phyloP scores from a whole-genome alignment of 2,113 vertebrate genomes.

The rat (Rattus norvegicus) region DNA sequence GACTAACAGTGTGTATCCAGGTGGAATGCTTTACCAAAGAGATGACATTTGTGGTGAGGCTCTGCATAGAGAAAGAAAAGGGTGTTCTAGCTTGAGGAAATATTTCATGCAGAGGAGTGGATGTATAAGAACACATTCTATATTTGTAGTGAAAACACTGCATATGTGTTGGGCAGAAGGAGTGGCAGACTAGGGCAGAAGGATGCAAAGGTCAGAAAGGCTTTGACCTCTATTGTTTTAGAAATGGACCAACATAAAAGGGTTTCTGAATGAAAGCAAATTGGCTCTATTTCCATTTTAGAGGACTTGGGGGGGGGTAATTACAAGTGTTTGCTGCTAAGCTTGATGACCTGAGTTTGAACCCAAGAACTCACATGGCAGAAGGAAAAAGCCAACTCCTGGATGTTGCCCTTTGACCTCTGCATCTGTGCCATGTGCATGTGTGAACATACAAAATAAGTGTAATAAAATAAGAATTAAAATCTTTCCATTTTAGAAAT shows the following conservation, averaged over 20 bases:
- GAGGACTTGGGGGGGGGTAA: background rate
- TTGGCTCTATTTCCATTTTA: background rate
- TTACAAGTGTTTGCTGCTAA: background rate
- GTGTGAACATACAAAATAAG: background rate
- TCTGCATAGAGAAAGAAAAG: background rate
- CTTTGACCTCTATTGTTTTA: background rate
- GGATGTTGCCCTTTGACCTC: background rate
- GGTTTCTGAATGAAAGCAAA: slow-evolving; percentile 43
- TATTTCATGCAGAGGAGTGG: background rate
- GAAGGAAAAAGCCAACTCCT: no score
- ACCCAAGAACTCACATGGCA: background rate
- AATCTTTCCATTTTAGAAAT: slow-evolving; percentile 31
- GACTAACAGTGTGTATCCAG: slow-evolving; percentile 63
- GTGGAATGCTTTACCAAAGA: slow-evolving; percentile 55
- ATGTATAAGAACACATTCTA: background rate
- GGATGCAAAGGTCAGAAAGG: slow-evolving; percentile 19
- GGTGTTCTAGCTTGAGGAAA: slow-evolving; percentile 36
- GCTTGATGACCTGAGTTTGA: background rate
- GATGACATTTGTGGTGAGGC: slow-evolving; percentile 18
- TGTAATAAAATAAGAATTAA: background rate
- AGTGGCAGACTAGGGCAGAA: background rate
- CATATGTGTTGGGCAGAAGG: slow-evolving; percentile 19
- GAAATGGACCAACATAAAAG: slow-evolving; percentile 5
- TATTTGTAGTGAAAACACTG: slow-evolving; percentile 15
- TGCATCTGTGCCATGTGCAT: background rate